Conservation (phyloP, 2,888 invertebrate species). For the Endotricha flammealis region DNA sequence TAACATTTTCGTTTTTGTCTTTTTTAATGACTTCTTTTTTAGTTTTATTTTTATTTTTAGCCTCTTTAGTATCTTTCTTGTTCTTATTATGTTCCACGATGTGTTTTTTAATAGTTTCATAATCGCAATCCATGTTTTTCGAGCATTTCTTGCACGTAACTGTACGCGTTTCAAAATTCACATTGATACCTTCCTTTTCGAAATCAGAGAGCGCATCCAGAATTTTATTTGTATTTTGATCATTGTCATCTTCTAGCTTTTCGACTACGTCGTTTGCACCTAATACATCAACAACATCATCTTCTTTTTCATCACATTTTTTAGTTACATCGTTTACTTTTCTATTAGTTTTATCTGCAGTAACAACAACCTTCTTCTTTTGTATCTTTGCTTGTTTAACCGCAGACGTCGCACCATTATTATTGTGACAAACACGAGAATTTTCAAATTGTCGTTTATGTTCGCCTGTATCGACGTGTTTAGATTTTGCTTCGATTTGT, state of each 20-base stretch:
- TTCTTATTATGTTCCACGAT: constrained; percentile 26
- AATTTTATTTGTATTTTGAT: constrained; percentile 20
- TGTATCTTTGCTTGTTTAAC: not conserved
- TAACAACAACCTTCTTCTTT: not conserved
- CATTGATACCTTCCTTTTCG: constrained; percentile 30
- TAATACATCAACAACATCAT: not conserved
- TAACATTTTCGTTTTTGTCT: constrained; percentile 3
- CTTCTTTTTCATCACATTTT: constrained; percentile 4
- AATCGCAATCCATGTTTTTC: constrained; percentile 21
- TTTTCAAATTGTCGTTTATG: constrained; percentile 24
- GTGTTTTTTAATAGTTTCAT: constrained; percentile 26
- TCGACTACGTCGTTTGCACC: constrained; percentile 2
- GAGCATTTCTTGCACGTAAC: constrained; percentile 34
- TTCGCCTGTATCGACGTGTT: constrained; percentile 23
- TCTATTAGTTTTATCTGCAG: not conserved
- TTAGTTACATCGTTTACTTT: not conserved
- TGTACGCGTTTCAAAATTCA: constrained; percentile 27
- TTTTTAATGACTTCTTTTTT: constrained; percentile 13
- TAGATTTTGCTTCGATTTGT: constrained; percentile 15
- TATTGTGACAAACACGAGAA: constrained; percentile 9
- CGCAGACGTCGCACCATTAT: not conserved
- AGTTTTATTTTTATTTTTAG: not conserved
- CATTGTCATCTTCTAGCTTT: constrained; percentile 3
- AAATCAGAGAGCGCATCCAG: constrained; percentile 24
- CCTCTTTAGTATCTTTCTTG: constrained; percentile 12